Evolutionary conservation across 2,797 vertebrate genomes (phyloP), one percentile per base, ranked within the genome.

Genomic region (Nasua narica): DNA sequence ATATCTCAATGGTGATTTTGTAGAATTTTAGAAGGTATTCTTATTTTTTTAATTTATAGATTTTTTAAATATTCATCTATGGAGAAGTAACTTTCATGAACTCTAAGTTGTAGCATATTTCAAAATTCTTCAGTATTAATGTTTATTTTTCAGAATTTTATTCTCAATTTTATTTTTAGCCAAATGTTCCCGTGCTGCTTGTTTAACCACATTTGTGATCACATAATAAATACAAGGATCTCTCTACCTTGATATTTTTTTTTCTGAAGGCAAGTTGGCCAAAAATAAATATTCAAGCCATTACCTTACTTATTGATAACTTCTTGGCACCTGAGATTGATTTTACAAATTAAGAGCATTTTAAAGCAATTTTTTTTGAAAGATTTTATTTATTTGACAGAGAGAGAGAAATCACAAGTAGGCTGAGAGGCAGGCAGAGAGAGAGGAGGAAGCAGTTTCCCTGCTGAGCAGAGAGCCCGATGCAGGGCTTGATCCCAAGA

Each of bases 321-420:
- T 43, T 84, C 50, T 62, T 27, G 29, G 37, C 37, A 84, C 14
- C 32, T 27, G n/a, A 62, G 7, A 37, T 40, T 94, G 10, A 81
- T 94, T 87, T 90, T 70, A 67, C 7, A 70, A 76, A 77, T 18
- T 95, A 37, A 76, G 50, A 87, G 2, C 3, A 76, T 90, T 15
- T 78, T 67, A 74, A 91, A 87, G 15, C 7, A 93, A 77, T 76
- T 88, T 90, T 93, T n/a, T n/a, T n/a, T n/a, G n/a, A n/a, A n/a
- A n/a, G n/a, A n/a, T n/a, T n/a, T n/a, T n/a, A n/a, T n/a, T n/a
- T n/a, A n/a, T n/a, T n/a, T n/a, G n/a, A n/a, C n/a, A n/a, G n/a
- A n/a, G n/a, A n/a, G n/a, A n/a, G n/a, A n/a, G n/a, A n/a, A n/a
- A n/a, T n/a, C n/a, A n/a, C n/a, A n/a, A n/a, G n/a, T n/a, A n/a